Evolutionary conservation across 2,888 invertebrate species (phyloP).

Genomic region (Zeuzera pyrina): DNA sequence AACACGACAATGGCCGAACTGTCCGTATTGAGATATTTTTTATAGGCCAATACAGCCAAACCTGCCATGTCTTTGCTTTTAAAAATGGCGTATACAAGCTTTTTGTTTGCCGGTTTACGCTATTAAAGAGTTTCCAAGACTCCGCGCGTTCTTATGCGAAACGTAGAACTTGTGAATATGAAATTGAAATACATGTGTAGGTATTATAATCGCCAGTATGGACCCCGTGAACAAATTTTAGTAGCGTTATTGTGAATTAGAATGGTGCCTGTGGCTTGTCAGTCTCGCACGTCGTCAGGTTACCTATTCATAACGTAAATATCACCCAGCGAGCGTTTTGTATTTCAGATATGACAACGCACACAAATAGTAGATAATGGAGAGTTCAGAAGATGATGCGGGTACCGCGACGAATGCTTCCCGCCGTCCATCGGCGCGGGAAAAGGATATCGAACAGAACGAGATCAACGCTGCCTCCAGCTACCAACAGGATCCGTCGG

Average conservation of each 20-base stretch:
- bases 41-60: constrained; percentile 68
- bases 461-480: constrained; percentile 57
- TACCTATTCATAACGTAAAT: constrained; percentile 68
- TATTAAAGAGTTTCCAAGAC: constrained; percentile 64
- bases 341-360: constrained; percentile 70
- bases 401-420: constrained; percentile 68
- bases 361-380: constrained; percentile 72
- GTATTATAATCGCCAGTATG: constrained; percentile 64
- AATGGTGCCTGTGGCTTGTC: constrained; percentile 71
- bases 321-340: constrained; percentile 64
- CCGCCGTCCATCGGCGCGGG: constrained; percentile 71
- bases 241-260: constrained; percentile 73
- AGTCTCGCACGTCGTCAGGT: constrained; percentile 71
- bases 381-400: constrained; percentile 72
- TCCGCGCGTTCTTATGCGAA: constrained; percentile 50
- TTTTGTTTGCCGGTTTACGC: constrained; percentile 75
- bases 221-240: constrained; percentile 62
- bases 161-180: constrained; percentile 67
- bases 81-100: constrained; percentile 77
- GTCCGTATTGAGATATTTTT: constrained; percentile 68
- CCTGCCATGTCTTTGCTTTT: constrained; percentile 74
- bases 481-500: constrained; percentile 43
- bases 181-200: constrained; percentile 71
- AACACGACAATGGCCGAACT: constrained; percentile 74
- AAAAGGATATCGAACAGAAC: constrained; percentile 57